A percentile compares a stretch with the other conserved stretches of the same genome.
These are phyloP conservation scores for Drosophila gaucha DNA, from an alignment of 2,888 invertebrate genomes.

Conservation along the genomic window DNA sequence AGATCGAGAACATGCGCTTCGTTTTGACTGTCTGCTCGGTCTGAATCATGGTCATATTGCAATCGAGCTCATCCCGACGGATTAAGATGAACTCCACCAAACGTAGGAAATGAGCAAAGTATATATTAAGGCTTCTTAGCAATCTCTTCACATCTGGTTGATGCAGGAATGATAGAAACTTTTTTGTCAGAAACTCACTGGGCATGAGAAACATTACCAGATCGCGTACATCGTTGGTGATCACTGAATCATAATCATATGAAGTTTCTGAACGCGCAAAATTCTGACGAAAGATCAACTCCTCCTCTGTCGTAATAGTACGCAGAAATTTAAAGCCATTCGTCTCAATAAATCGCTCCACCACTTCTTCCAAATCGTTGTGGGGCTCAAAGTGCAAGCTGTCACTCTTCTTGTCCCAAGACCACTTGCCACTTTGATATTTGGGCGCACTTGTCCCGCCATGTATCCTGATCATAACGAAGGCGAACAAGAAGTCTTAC, in stretches of 20 bases:
- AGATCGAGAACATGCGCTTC: slow-evolving; percentile 77
- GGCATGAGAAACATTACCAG: slow-evolving; percentile 81
- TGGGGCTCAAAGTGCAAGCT: slow-evolving; percentile 63
- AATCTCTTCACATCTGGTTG: slow-evolving; percentile 71
- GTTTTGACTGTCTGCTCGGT: slow-evolving; percentile 74
- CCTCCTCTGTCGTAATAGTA: slow-evolving; percentile 78
- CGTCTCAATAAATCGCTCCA: slow-evolving; percentile 60
- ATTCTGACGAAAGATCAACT: slow-evolving; percentile 77
- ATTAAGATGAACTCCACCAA: slow-evolving; percentile 82
- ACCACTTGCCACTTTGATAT: slow-evolving; percentile 80
- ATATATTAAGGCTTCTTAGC: slow-evolving; percentile 80
- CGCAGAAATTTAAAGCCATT: slow-evolving; percentile 75
- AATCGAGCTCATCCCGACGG: slow-evolving; percentile 79
- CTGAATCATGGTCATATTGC: slow-evolving; percentile 73
- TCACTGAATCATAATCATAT: slow-evolving; percentile 75
- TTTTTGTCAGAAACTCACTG: slow-evolving; percentile 65
- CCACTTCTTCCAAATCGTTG: slow-evolving; percentile 38
- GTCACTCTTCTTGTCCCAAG: slow-evolving; percentile 71
- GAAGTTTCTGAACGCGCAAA: slow-evolving; percentile 62
- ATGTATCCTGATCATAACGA: slow-evolving; percentile 73
- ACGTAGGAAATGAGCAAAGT: slow-evolving; percentile 83
- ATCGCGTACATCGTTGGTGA: slow-evolving; percentile 81
- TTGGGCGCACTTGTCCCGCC: slow-evolving; percentile 69
- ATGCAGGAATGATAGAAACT: slow-evolving; percentile 81
- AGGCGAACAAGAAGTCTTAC: no score